phyloP scores from a whole-genome alignment of 2,113 vertebrate species.

The Gracilinanus agilis region DNA sequence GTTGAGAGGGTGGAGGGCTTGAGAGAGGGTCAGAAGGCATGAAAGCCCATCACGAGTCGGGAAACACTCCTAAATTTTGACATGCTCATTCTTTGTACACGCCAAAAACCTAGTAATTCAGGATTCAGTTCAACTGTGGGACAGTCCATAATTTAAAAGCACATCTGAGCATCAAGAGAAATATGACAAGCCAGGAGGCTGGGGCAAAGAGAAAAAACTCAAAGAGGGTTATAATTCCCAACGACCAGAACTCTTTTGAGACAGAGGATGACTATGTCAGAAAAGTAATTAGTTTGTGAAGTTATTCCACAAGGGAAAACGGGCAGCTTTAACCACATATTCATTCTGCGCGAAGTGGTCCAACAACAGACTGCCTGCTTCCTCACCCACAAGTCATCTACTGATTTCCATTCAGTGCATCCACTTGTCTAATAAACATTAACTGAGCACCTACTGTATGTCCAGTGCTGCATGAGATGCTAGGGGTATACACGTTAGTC shows the following conservation, averaged over 20 bases:
- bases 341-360: neutral
- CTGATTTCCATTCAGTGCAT: neutral
- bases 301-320: neutral
- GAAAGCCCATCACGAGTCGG: neutral
- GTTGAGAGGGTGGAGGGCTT: neutral
- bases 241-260: neutral
- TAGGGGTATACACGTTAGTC: neutral
- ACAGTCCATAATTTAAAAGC: neutral
- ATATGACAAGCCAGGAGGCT: neutral
- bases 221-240: neutral
- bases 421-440: neutral
- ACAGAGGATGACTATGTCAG: neutral
- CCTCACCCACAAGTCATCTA: neutral
- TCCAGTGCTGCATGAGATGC: neutral
- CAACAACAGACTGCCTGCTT: neutral
- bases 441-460: neutral
- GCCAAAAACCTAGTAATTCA: neutral
- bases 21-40: neutral
- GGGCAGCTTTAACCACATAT: neutral
- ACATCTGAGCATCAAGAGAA: neutral
- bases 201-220: neutral
- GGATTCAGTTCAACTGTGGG: neutral
- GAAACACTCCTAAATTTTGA: neutral
- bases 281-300: neutral
- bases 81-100: neutral